phyloP scores from a whole-genome alignment of 2,888 invertebrate genomes.

The Aporophyla lueneburgensis region DNA sequence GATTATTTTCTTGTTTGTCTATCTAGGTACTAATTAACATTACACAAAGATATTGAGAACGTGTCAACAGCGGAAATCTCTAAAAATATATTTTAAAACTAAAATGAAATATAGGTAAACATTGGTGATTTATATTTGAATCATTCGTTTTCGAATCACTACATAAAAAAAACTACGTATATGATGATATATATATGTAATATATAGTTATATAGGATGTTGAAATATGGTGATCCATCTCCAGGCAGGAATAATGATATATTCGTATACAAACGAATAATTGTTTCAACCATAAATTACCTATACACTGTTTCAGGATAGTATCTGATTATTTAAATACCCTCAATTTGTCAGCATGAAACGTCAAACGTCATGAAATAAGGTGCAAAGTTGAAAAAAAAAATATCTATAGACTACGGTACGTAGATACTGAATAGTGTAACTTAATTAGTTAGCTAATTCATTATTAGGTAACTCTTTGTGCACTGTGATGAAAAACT shows the following conservation, averaged over 20 bases:
- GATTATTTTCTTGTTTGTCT: too few relatives aligned
- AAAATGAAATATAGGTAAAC: conserved; percentile 28
- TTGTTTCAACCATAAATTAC: neutral
- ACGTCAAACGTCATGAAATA: neutral
- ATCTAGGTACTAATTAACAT: too few relatives aligned
- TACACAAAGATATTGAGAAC: neutral
- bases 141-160: conserved; percentile 24
- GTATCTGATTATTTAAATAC: neutral
- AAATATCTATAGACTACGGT: neutral
- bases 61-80: neutral
- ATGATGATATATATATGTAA: neutral
- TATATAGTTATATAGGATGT: neutral
- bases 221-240: conserved; percentile 19
- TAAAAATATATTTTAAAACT: conserved; percentile 25
- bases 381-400: neutral
- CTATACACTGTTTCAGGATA: neutral
- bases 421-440: neutral
- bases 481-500: neutral
- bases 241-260: neutral
- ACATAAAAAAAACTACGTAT: too few relatives aligned
- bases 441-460: neutral
- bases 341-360: neutral
- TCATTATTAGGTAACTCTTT: neutral
- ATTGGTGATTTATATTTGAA: conserved; percentile 29
- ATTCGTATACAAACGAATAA: neutral